Percentiles rank a stretch among this genome's conserved stretches.
Evolutionary conservation across 2,888 invertebrate species (phyloP).

Genomic region (Halictus quadricinctus): DNA sequence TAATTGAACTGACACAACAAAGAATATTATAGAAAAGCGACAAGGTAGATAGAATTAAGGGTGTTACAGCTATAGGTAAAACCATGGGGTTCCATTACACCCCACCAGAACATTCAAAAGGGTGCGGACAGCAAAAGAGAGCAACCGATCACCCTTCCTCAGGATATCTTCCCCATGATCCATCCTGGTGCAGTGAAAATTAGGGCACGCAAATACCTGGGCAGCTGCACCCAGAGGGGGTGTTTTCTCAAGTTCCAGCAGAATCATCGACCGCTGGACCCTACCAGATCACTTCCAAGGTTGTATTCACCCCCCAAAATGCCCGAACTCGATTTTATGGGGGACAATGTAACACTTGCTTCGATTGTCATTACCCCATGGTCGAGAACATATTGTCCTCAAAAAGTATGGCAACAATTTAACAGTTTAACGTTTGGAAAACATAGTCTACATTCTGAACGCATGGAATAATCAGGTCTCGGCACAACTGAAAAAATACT

Average conservation of each 20-base stretch:
- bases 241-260: constrained; percentile 53
- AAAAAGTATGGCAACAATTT: not conserved
- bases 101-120: not conserved
- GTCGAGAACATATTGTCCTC: not conserved
- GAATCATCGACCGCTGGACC: constrained; percentile 45
- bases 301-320: constrained; percentile 57
- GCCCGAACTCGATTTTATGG: not conserved
- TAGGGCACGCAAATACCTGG: constrained; percentile 75
- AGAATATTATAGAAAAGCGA: constrained; percentile 68
- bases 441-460: not conserved
- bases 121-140: constrained; percentile 61
- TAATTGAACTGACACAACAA: not conserved
- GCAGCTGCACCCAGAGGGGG: constrained; percentile 72
- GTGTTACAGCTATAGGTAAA: constrained; percentile 28
- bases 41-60: constrained; percentile 40
- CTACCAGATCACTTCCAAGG: constrained; percentile 67
- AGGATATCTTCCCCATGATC: constrained; percentile 11
- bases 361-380: constrained; percentile 27
- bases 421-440: not conserved
- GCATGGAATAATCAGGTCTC: too few species aligned
- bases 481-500: too few species aligned
- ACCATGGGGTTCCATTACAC: constrained; percentile 37
- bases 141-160: constrained; percentile 60
- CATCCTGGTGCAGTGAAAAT: constrained; percentile 50
- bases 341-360: constrained; percentile 43